Evolutionary conservation across 1,140 invertebrate species (phyloP).

Genomic region (Uloborus diversus): DNA sequence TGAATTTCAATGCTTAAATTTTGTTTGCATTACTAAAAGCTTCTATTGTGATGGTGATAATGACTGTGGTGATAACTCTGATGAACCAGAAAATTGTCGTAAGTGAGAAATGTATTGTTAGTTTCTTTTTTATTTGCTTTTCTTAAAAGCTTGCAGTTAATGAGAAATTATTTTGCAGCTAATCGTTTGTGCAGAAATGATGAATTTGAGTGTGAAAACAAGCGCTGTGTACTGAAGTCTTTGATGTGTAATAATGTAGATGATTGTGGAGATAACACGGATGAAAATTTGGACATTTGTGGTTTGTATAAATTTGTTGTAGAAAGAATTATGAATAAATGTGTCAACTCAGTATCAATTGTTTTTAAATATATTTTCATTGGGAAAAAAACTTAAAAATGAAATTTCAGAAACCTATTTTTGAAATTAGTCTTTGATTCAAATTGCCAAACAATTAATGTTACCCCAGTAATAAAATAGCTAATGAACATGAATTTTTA

Average conservation of each 20-base stretch:
- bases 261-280: slow-evolving; percentile 70
- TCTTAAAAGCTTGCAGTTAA: background rate
- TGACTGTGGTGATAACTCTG: slow-evolving; percentile 62
- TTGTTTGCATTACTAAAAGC: slow-evolving; percentile 58
- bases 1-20: slow-evolving; percentile 60
- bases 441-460: too few species aligned
- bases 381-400: background rate
- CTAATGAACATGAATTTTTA: too few species aligned
- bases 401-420: too few species aligned
- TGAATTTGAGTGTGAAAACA: slow-evolving; percentile 68
- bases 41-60: slow-evolving; percentile 71
- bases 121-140: background rate
- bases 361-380: background rate
- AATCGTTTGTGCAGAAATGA: slow-evolving; percentile 47
- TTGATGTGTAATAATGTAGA: slow-evolving; percentile 66
- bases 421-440: background rate
- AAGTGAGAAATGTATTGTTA: slow-evolving; percentile 10
- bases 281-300: slow-evolving; percentile 67
- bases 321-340: background rate
- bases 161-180: too few species aligned
- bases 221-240: slow-evolving; percentile 65
- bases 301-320: background rate
- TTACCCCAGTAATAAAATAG: too few species aligned
- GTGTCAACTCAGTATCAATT: background rate
- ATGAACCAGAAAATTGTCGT: slow-evolving; percentile 59